Conservation (phyloP, 2,113 vertebrate genomes). For the Cyanoderma ruficeps region DNA sequence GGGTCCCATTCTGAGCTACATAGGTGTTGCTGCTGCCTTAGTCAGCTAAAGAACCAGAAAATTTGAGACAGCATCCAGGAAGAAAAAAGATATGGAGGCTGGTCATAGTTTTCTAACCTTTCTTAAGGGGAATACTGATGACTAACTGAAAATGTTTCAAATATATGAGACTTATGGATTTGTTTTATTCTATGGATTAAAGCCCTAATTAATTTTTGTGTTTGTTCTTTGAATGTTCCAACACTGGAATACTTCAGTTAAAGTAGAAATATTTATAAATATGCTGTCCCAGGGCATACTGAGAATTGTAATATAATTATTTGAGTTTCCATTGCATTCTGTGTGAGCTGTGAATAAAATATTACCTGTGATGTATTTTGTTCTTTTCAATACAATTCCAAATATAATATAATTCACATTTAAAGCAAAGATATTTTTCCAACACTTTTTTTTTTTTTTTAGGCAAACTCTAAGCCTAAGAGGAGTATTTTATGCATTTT, state of each 20-base stretch:
- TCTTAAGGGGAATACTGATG: not conserved
- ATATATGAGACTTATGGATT: not conserved
- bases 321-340: not conserved
- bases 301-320: not conserved
- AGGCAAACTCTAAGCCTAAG: not conserved
- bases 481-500: not conserved
- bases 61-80: not conserved
- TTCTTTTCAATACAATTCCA: not conserved
- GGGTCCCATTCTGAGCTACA: not conserved
- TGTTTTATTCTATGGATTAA: not conserved
- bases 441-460: not conserved
- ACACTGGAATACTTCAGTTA: not conserved
- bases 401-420: not conserved
- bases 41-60: not conserved
- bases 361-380: not conserved
- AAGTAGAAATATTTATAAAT: not conserved
- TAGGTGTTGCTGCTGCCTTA: not conserved
- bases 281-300: fast-evolving
- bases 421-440: not conserved
- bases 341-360: not conserved
- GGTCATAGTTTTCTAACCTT: not conserved
- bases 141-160: not conserved
- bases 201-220: not conserved
- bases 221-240: not conserved
- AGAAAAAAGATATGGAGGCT: not conserved